Conservation (phyloP, 2,797 vertebrate species). For the Enteromius afrohamiltoni region DNA sequence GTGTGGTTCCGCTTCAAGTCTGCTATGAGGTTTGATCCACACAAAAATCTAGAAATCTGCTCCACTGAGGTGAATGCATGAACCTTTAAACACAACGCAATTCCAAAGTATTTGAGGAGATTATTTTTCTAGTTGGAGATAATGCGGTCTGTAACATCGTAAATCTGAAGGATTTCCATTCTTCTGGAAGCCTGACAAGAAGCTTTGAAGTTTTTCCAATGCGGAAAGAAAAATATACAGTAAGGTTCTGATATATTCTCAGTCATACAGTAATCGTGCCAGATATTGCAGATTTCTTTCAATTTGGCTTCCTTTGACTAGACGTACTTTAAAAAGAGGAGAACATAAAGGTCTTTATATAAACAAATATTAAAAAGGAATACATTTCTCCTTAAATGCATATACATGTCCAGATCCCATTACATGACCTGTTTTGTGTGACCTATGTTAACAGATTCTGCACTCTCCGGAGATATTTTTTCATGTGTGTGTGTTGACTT, state of each 20-base stretch:
- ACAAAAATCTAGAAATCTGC: constrained; percentile 21
- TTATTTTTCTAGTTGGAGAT: constrained; percentile 48
- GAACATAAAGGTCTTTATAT: not conserved
- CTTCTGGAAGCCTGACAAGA: constrained; percentile 26
- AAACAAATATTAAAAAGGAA: constrained; percentile 39
- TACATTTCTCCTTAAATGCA: constrained; percentile 21
- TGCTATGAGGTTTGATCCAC: not conserved
- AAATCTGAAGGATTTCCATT: constrained; percentile 35
- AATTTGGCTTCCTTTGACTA: constrained; percentile 25
- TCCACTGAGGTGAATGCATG: not conserved
- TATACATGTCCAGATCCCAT: constrained; percentile 32
- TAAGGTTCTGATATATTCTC: not conserved
- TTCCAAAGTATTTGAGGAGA: constrained; percentile 36
- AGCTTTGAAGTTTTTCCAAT: constrained; percentile 44
- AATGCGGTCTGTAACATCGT: constrained; percentile 27
- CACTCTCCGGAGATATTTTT: constrained; percentile 28
- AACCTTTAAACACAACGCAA: constrained; percentile 26
- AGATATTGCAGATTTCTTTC: constrained; percentile 9
- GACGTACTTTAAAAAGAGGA: constrained; percentile 9
- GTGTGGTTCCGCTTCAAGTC: not conserved
- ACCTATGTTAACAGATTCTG: constrained; percentile 25
- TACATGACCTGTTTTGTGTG: constrained; percentile 21
- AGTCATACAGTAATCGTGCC: constrained; percentile 6
- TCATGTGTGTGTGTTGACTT: constrained; percentile 50
- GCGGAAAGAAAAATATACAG: constrained; percentile 46